phyloP scores from a whole-genome alignment of 2,797 vertebrate species.

The Manis javanica region DNA sequence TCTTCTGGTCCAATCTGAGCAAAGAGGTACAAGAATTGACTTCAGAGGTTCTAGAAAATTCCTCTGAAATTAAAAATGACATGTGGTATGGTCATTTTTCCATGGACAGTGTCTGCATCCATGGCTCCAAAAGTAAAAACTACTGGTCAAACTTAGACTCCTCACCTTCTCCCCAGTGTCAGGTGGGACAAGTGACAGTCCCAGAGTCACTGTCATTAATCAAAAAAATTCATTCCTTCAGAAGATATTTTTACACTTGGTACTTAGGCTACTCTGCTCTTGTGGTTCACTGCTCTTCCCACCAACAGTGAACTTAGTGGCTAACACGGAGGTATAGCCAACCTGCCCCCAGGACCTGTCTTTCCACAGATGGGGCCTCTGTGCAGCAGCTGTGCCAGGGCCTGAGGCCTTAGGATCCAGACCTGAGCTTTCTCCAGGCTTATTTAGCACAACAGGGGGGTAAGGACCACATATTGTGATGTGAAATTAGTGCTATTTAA shows the following conservation, averaged over 20 bases:
- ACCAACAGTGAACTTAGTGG: neutral
- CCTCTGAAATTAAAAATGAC: neutral
- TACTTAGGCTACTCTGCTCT: neutral
- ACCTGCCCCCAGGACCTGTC: neutral
- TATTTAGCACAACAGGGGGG: neutral
- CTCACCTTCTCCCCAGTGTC: neutral
- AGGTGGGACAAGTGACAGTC: neutral
- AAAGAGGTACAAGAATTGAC: neutral
- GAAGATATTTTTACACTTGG: neutral
- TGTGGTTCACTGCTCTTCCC: neutral
- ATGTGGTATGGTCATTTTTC: neutral
- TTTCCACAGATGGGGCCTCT: neutral
- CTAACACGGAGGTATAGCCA: neutral
- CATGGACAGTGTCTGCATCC: neutral
- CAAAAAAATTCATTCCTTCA: neutral
- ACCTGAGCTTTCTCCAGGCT: neutral
- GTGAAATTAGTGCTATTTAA: slow-evolving; percentile 46
- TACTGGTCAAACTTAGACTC: neutral
- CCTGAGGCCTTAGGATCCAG: neutral
- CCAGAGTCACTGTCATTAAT: neutral
- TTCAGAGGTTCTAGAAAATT: neutral
- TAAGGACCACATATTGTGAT: neutral
- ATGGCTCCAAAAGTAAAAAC: neutral
- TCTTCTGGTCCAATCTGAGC: neutral
- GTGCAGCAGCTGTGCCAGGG: neutral